A percentile compares a stretch with the other conserved stretches of the same genome.
These are phyloP conservation scores for Campylorhamphus procurvoides DNA, from an alignment of 2,113 vertebrate genomes.

Conservation along the genomic window DNA sequence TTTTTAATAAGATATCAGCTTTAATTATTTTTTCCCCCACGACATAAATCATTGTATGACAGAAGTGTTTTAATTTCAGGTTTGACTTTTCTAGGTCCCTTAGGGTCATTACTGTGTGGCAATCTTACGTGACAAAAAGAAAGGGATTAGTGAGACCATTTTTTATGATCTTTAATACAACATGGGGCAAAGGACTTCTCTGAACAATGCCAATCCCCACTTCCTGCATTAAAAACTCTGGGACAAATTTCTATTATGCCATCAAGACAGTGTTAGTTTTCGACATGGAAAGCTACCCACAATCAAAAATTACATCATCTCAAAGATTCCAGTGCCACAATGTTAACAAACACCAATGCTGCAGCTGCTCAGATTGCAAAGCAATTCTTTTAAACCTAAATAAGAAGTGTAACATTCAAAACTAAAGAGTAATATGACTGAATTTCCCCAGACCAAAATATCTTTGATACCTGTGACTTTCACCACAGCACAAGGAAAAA, in stretches of 20 bases:
- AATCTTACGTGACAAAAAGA: not conserved
- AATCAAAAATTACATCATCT: accelerated
- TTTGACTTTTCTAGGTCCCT: not conserved
- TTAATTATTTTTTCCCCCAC: not conserved
- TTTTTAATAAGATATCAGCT: not conserved
- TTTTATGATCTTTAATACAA: not conserved
- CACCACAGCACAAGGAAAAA: not conserved
- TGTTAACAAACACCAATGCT: not conserved
- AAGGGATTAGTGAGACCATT: not conserved
- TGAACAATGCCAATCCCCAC: accelerated
- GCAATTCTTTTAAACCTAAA: not conserved
- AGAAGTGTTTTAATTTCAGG: not conserved
- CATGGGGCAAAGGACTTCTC: not conserved
- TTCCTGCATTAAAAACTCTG: not conserved
- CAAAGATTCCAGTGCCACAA: not conserved
- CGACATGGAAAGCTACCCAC: not conserved
- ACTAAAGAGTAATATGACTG: not conserved
- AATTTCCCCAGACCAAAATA: not conserved
- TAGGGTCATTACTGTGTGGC: not conserved
- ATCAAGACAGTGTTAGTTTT: not conserved
- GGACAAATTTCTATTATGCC: not conserved
- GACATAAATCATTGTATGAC: not conserved
- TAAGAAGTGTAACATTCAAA: not conserved
- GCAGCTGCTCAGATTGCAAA: not conserved
- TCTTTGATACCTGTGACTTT: not conserved